Evolutionary conservation across 2,797 vertebrate species (phyloP).

Genomic region (Muraenolepis orangiensis): DNA sequence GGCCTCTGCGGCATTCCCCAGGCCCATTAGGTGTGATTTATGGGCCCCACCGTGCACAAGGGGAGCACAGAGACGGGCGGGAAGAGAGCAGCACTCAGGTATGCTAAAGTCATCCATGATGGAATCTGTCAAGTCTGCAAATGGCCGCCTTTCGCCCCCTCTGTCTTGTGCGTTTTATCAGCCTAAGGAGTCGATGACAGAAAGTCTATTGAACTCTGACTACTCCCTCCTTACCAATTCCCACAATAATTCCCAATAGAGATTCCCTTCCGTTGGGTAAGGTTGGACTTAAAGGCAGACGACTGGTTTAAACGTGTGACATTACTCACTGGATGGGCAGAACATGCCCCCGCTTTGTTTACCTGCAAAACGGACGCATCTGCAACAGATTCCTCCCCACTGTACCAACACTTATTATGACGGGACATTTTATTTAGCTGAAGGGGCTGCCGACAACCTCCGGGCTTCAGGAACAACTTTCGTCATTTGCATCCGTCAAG

Average conservation of each 20-base stretch:
- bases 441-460: constrained; percentile 48
- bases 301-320: too few relatives aligned
- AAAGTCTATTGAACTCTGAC: constrained; percentile 72
- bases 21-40: constrained; percentile 75
- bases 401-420: constrained; percentile 47
- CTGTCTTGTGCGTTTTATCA: constrained; percentile 65
- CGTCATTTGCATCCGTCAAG: constrained; percentile 60
- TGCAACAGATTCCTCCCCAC: background rate
- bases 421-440: constrained; percentile 66
- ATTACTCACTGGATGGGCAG: too few relatives aligned
- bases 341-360: too few relatives aligned
- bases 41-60: constrained; percentile 51
- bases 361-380: too few relatives aligned
- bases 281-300: constrained; percentile 47
- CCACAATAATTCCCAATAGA: too few relatives aligned
- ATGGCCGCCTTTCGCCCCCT: constrained; percentile 62
- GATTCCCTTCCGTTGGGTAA: constrained; percentile 49
- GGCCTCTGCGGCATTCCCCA: constrained; percentile 67
- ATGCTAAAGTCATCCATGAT: constrained; percentile 74
- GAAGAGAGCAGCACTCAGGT: constrained; percentile 65
- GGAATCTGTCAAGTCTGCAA: constrained; percentile 75
- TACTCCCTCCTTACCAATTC: constrained; percentile 66
- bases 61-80: constrained; percentile 61
- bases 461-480: constrained; percentile 62
- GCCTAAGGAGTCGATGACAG: constrained; percentile 61